These are phyloP conservation scores for Trissolcus basalis DNA, from an alignment of 1,140 invertebrate species.

Conservation along the genomic window DNA sequence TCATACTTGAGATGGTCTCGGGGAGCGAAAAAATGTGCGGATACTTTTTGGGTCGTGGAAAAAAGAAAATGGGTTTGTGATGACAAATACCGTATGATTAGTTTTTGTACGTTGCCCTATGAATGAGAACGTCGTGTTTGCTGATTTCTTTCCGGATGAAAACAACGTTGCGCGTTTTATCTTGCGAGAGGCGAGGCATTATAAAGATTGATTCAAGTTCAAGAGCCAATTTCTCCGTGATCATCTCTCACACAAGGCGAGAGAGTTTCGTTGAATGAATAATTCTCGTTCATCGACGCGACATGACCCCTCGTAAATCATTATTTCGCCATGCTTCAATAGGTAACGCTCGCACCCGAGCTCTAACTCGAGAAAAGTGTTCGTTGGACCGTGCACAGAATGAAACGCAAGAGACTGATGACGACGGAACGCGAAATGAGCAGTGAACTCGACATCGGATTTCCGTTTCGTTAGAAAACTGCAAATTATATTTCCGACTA, in stretches of 20 bases:
- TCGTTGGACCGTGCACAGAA: conserved; percentile 45
- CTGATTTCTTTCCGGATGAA: conserved; percentile 24
- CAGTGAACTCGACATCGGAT: conserved; percentile 19
- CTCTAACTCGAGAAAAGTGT: conserved; percentile 42
- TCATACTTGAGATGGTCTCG: background rate
- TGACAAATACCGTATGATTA: conserved; percentile 31
- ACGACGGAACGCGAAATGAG: conserved; percentile 8
- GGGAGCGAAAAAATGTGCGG: background rate
- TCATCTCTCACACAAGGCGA: conserved; percentile 34
- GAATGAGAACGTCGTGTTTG: conserved; percentile 23
- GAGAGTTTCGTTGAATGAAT: conserved; percentile 50
- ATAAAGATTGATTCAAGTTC: conserved; percentile 30
- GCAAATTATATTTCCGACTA: conserved; percentile 57
- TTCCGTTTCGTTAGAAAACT: conserved; percentile 54
- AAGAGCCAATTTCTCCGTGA: conserved; percentile 45
- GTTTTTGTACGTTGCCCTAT: conserved; percentile 16
- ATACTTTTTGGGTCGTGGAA: background rate
- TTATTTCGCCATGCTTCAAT: conserved; percentile 50
- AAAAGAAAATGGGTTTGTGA: background rate
- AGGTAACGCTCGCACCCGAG: conserved; percentile 30
- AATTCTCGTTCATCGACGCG: conserved; percentile 53
- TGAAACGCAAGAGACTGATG: conserved; percentile 38
- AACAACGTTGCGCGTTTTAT: conserved; percentile 22
- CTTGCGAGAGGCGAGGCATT: conserved; percentile 2
- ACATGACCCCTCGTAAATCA: conserved; percentile 58